A percentile compares a stretch with the other conserved stretches of the same genome.
Evolutionary conservation across 2,797 vertebrate species (phyloP).

Genomic region (Megaceryle alcyon): DNA sequence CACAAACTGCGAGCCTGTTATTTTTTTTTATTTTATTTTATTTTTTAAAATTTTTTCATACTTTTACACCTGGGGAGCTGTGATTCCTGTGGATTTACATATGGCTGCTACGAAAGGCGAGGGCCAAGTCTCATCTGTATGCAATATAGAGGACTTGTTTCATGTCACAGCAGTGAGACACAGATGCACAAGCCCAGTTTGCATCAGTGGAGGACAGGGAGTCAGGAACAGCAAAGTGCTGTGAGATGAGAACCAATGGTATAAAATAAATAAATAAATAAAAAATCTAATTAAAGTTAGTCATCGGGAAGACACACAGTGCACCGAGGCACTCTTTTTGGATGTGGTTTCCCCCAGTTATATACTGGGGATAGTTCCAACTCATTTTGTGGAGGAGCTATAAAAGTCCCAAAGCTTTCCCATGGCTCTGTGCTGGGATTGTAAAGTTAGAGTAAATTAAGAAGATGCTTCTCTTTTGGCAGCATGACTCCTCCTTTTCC

Average conservation of each 20-base stretch:
- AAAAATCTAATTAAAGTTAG: background rate
- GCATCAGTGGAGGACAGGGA: background rate
- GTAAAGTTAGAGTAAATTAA: background rate
- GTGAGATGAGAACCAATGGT: background rate
- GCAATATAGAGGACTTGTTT: background rate
- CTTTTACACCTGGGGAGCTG: constrained; percentile 8
- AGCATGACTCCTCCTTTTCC: background rate
- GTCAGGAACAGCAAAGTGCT: background rate
- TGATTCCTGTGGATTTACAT: background rate
- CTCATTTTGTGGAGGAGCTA: background rate
- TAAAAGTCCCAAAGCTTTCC: background rate
- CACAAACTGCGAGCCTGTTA: background rate
- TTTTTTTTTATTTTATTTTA: too few species aligned
- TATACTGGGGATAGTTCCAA: background rate
- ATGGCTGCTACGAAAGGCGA: background rate
- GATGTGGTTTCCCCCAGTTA: background rate
- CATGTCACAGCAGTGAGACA: background rate
- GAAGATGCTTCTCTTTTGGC: background rate
- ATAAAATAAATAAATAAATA: background rate
- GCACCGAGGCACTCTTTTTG: accelerated
- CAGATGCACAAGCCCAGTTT: background rate
- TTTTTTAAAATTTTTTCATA: background rate
- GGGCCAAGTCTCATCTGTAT: background rate
- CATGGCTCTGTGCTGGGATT: background rate
- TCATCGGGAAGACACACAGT: background rate